Evolutionary conservation across 2,888 invertebrate species (phyloP), one percentile per base, ranked within the genome.

Genomic region (Ormyrus labotus): DNA sequence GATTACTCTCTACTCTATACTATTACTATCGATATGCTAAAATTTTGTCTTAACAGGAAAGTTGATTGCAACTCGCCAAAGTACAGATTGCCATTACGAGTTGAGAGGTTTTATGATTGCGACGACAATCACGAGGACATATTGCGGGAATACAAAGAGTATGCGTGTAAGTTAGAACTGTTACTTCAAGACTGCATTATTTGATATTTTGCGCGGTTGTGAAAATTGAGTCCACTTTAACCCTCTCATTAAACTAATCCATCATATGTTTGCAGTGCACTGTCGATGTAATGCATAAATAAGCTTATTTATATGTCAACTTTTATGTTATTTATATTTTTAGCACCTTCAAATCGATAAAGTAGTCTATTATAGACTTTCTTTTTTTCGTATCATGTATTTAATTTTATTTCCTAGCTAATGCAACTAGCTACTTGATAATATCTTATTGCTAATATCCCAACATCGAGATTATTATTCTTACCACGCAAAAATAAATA

Each of bases 191-290:
- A 60, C 64, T 75, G 34, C 45, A 13, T 68, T 48, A 48, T 13
- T 70, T 68, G 19, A 48, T 80, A 77, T 69, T 69, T 57, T 67
- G 58, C 75, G 45, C 65, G 64, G 5, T 78, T 74, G 83, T 83
- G 83, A 84, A 82, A 84, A 86, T 86, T 86, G 84, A 86, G 84
- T 85, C 85, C 86, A 82, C 85, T 85, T 84, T 83, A 86, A 86
- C 84, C 84, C 78, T 85, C 81, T 78, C 81, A 74, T 80, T 80
- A 72, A 58, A 76, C 60, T 69, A 74, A 78, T 69, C 13, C 71
- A 64, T 68, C n/a, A n/a, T 78, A 64, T 13, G 61, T 58, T 65
- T 65, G n/a, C 34, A 34, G 50, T 73, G 55, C 48, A 58, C n/a
- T 51, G 53, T 68, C 79, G 58, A 71, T 67, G 77, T 81, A 83